Evolutionary conservation across 2,113 vertebrate genomes (phyloP).

Genomic region (Platycercus adscitus): DNA sequence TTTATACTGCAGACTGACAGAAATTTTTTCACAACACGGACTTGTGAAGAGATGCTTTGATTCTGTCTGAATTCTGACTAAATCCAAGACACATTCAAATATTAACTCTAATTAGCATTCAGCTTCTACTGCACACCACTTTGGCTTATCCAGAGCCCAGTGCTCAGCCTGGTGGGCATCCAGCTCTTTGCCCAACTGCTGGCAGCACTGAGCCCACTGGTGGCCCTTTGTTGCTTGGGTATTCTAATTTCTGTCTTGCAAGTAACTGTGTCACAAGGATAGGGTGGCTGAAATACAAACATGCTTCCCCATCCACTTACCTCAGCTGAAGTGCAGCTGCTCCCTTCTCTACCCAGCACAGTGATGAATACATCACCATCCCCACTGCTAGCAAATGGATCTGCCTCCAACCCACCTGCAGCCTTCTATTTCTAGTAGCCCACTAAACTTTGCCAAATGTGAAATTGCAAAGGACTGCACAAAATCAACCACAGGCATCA

Average conservation of each 20-base stretch:
- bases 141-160: neutral
- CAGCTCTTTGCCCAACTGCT: neutral
- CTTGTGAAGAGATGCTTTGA: neutral
- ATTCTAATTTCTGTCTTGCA: neutral
- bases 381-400: neutral
- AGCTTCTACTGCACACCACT: neutral
- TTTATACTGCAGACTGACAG: neutral
- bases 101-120: neutral
- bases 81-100: slow-evolving; percentile 22
- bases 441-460: neutral
- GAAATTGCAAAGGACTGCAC: neutral
- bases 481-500: neutral
- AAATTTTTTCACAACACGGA: neutral
- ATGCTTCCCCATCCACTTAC: rapidly evolving
- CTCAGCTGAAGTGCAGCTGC: neutral
- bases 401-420: neutral
- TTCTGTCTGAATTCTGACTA: neutral
- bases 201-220: neutral
- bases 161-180: neutral
- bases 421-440: neutral
- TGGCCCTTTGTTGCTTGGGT: neutral
- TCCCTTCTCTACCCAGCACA: neutral
- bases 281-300: neutral
- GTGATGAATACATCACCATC: neutral
- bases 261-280: rapidly evolving